Conservation (phyloP, 2,797 vertebrate species). For the Leucoraja ocellata region DNA sequence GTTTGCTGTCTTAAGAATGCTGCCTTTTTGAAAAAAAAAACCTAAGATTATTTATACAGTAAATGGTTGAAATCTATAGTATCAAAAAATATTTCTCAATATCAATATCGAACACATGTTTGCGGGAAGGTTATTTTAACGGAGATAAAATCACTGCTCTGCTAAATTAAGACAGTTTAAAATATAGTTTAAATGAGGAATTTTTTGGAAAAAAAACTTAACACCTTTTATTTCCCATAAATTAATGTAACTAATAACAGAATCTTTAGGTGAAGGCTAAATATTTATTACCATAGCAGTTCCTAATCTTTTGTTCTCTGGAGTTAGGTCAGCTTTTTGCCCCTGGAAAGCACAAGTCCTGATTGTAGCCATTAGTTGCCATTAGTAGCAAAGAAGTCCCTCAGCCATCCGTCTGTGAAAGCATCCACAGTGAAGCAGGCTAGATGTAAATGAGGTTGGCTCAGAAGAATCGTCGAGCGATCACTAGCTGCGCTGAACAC, state of each 20-base stretch:
- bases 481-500: not conserved
- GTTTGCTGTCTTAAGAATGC: no score
- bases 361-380: not conserved
- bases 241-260: not conserved
- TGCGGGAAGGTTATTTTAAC: not conserved
- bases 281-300: not conserved
- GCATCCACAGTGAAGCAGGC: not conserved
- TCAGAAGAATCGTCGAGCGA: not conserved
- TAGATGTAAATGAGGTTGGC: conserved; percentile 26
- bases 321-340: not conserved
- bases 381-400: no score
- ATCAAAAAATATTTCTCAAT: not conserved
- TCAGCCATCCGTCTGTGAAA: not conserved
- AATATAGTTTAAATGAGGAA: not conserved
- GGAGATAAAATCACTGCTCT: not conserved
- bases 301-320: not conserved
- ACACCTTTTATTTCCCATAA: not conserved
- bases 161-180: not conserved
- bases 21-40: not conserved
- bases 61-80: not conserved
- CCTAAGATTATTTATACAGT: not conserved
- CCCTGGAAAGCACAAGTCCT: not conserved
- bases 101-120: not conserved
- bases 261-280: not conserved
- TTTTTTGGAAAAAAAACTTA: not conserved